Evolutionary conservation across 2,797 vertebrate genomes (phyloP), one percentile per base, ranked within the genome.

Genomic region (Danio choprae): DNA sequence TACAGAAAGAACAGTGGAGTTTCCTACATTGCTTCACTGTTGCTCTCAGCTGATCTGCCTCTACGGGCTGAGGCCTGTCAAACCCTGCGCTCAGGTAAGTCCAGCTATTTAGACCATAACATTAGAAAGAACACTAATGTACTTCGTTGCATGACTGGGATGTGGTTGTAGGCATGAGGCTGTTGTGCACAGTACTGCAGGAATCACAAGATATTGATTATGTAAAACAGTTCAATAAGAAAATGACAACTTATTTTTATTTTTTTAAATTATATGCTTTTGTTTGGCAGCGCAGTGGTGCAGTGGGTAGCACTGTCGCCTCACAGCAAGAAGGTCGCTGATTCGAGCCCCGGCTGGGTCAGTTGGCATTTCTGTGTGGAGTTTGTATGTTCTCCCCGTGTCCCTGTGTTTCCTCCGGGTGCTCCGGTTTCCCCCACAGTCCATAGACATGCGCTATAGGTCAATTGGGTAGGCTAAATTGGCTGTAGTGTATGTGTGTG

Each of bases 21-120:
- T 76, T 74, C 62, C 64, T 71, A 80, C 80, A 74, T 76, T 82
- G 68, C 72, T 48, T 56, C 56, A 64, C 74, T 86, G 80, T 80
- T 77, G 72, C 40, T 53, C 60, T 72, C 64, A 74, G 51, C 40
- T 53, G 65, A 50, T 65, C 63, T 69, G 48, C 29, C 69, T 73
- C 68, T 46, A 50, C 16, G 3, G 40, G 56, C 72, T 51, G 40
- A 59, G 73, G 71, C 44, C 74, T 69, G 73, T 68, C 38, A 75
- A 51, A 75, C 11, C 43, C 22, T 38, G 44, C 1, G 7, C 50
- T 62, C 62, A 62, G 56, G 43, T 38, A 18, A 29, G 56, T 29
- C 44, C 13, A 43, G 40, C 18, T 58, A 48, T 59, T 59, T 73
- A 59, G 38, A 36, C 48, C 51, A 12, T 69, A 13, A 20, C 50